These are phyloP conservation scores for Zhengitettix transpicula DNA, from an alignment of 2,888 invertebrate species.

Conservation along the genomic window DNA sequence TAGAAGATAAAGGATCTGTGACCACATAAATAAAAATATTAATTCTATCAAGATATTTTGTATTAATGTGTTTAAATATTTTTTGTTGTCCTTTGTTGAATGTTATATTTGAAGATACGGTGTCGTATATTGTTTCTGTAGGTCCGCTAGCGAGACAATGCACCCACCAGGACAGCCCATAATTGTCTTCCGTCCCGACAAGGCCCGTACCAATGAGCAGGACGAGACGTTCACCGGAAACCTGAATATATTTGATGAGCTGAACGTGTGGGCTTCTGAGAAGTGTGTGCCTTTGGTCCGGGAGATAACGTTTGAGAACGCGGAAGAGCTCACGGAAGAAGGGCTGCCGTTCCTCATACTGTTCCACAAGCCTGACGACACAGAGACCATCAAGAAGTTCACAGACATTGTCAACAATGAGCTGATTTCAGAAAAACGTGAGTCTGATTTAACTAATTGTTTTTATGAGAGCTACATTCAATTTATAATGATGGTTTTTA, in stretches of 20 bases:
- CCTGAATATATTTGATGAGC: conserved; percentile 57
- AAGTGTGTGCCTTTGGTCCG: conserved; percentile 93
- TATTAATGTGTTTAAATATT: too few relatives aligned
- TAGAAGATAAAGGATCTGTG: too few relatives aligned
- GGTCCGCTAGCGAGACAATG: conserved; percentile 38
- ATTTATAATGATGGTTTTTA: too few relatives aligned
- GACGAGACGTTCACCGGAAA: conserved; percentile 73
- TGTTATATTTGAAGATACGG: not conserved
- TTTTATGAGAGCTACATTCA: too few relatives aligned
- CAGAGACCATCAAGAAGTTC: conserved; percentile 68
- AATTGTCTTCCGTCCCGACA: conserved; percentile 68
- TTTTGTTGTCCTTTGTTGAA: too few relatives aligned
- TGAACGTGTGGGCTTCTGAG: conserved; percentile 73
- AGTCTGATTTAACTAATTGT: too few relatives aligned
- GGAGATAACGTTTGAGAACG: conserved; percentile 99
- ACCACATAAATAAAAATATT: too few relatives aligned
- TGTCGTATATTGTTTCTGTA: too few relatives aligned
- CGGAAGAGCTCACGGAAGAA: conserved; percentile 96
- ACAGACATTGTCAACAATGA: conserved; percentile 63
- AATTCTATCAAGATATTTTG: too few relatives aligned
- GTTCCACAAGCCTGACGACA: conserved; percentile 76
- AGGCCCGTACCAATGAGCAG: conserved; percentile 58
- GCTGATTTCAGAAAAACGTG: conserved; percentile 80
- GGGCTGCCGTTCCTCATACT: conserved; percentile 95
- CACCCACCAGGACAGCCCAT: conserved; percentile 73